Conservation (phyloP, 2,113 vertebrate species). For the Cariama cristata region DNA sequence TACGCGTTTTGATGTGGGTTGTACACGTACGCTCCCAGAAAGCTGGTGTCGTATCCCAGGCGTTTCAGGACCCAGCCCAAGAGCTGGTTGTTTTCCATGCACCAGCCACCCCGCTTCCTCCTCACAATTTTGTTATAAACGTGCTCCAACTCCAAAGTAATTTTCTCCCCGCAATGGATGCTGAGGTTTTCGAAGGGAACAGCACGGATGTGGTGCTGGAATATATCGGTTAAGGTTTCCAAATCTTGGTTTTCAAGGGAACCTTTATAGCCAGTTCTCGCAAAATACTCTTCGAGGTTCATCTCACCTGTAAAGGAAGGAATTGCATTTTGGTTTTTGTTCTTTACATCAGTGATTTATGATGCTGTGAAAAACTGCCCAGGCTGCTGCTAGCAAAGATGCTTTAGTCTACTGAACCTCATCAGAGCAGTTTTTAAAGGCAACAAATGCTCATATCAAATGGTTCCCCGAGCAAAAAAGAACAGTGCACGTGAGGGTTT, state of each 20-base stretch:
- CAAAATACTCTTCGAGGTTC: constrained; percentile 87
- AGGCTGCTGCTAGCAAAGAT: neutral
- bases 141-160: constrained; percentile 73
- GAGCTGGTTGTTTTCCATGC: constrained; percentile 87
- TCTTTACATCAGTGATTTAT: neutral
- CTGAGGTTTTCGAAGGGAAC: constrained; percentile 90
- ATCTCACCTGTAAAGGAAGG: constrained; percentile 71
- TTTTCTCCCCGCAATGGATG: constrained; percentile 84
- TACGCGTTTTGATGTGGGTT: constrained; percentile 41
- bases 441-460: neutral
- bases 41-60: constrained; percentile 79
- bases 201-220: constrained; percentile 80
- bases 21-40: constrained; percentile 77
- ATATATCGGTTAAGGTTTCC: constrained; percentile 79
- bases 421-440: neutral
- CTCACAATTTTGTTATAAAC: constrained; percentile 83
- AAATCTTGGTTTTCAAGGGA: constrained; percentile 78
- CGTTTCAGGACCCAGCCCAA: constrained; percentile 84
- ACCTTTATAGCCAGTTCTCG: constrained; percentile 83
- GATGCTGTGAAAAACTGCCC: neutral
- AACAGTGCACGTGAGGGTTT: neutral
- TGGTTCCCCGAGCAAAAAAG: neutral
- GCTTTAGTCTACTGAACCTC: constrained; percentile 3
- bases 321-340: neutral
- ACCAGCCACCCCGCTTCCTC: constrained; percentile 85